Evolutionary conservation across 2,113 vertebrate genomes (phyloP).

Genomic region (Crypturellus undulatus): DNA sequence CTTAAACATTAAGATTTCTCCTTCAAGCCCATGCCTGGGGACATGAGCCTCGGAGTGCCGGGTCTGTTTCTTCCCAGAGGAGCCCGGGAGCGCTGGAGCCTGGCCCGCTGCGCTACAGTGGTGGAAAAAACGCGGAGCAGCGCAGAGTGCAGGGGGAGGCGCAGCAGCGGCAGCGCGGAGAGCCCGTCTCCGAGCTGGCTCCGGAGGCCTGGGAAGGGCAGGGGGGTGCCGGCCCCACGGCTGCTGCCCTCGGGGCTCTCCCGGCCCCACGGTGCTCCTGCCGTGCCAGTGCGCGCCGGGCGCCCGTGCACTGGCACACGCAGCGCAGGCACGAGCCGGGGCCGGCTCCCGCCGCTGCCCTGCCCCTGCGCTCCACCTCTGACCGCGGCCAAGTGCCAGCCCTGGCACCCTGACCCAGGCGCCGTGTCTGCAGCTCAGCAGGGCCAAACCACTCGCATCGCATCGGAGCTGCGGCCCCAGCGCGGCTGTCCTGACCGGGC

Average conservation of each 20-base stretch:
- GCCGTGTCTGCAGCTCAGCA: neutral
- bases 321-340: too few species aligned
- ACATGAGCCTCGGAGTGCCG: rapidly evolving
- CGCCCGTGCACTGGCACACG: too few species aligned
- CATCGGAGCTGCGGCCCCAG: neutral
- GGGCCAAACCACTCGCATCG: neutral
- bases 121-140: neutral
- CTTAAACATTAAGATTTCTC: neutral
- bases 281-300: too few species aligned
- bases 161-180: neutral
- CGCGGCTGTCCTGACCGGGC: neutral
- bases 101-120: rapidly evolving
- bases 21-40: rapidly evolving
- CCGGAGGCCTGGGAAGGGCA: too few species aligned
- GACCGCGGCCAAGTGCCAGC: too few species aligned
- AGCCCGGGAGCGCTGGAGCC: rapidly evolving
- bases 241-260: too few species aligned
- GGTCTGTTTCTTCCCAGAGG: neutral
- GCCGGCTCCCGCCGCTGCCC: too few species aligned
- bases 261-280: too few species aligned
- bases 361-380: too few species aligned
- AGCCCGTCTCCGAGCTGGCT: too few species aligned
- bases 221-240: too few species aligned
- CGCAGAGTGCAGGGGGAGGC: neutral
- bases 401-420: too few species aligned